Percentiles rank a stretch among this genome's conserved stretches.
phyloP scores from a whole-genome alignment of 2,797 vertebrate genomes.

The Myripristis murdjan region DNA sequence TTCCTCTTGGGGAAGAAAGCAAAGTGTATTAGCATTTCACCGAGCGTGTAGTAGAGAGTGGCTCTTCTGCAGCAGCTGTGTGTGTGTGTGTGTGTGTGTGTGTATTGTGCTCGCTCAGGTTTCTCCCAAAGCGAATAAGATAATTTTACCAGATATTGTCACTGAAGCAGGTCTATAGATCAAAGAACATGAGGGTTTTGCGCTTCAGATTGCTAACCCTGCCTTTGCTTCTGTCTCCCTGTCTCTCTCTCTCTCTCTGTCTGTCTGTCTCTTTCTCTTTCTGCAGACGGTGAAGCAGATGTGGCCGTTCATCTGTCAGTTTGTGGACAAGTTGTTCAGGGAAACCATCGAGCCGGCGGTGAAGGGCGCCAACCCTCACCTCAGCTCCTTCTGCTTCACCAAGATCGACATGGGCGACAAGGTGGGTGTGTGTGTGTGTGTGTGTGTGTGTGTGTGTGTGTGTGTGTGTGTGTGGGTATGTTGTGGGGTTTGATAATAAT shows the following conservation, averaged over 20 bases:
- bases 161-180: background rate
- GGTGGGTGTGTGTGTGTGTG: slow-evolving; percentile 76
- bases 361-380: slow-evolving; percentile 90
- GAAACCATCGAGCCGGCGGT: slow-evolving; percentile 97
- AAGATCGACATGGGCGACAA: slow-evolving; percentile 96
- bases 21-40: no score
- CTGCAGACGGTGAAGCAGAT: slow-evolving; percentile 96
- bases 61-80: no score
- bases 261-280: background rate
- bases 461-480: background rate
- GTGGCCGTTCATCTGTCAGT: slow-evolving; percentile 99
- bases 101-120: no score
- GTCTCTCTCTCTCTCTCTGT: background rate
- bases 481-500: background rate
- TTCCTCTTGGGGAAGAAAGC: no score
- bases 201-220: background rate
- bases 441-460: background rate
- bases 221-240: no score
- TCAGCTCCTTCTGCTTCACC: slow-evolving; percentile 95
- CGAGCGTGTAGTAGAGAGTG: no score
- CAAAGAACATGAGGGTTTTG: background rate
- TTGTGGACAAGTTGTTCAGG: slow-evolving; percentile 95
- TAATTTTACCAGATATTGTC: background rate
- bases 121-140: no score
- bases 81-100: no score